These are phyloP conservation scores for Rhinella marina DNA, from an alignment of 2,797 vertebrate species.

Conservation along the genomic window DNA sequence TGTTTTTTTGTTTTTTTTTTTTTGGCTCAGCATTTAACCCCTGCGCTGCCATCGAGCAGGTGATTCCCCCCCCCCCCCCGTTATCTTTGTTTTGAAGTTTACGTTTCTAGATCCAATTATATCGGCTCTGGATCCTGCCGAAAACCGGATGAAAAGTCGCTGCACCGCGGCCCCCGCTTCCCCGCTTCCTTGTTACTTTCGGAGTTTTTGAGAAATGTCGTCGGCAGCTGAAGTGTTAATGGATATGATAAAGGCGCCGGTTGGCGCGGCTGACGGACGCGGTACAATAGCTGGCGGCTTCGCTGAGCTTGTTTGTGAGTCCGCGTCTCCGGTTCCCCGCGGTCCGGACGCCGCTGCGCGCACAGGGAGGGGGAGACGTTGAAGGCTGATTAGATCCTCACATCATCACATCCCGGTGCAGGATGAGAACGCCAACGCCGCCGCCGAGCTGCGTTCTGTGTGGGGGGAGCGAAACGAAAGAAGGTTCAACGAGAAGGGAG, in stretches of 20 bases:
- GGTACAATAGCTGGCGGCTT: conserved; percentile 38
- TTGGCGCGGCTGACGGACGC: not conserved
- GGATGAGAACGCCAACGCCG: conserved; percentile 64
- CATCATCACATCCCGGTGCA: conserved; percentile 70
- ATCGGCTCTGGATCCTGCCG: not conserved
- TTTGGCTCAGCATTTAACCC: conserved; percentile 52
- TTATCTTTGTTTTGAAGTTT: conserved; percentile 33
- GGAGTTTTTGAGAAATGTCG: not conserved
- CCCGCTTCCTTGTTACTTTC: too few species aligned
- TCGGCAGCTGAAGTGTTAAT: not conserved
- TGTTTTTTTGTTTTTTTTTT: conserved; percentile 52
- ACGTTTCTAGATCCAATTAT: conserved; percentile 35
- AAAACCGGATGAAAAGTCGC: not conserved
- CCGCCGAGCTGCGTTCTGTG: conserved; percentile 67
- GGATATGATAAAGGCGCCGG: not conserved
- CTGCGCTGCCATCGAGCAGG: not conserved
- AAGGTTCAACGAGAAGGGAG: too few species aligned
- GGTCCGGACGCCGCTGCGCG: conserved; percentile 70
- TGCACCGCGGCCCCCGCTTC: not conserved
- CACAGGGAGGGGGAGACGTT: conserved; percentile 70
- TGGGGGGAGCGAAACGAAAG: conserved; percentile 62
- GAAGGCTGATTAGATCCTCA: conserved; percentile 71
- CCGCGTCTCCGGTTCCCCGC: not conserved
- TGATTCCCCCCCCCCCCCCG: not conserved
- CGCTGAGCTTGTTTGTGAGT: not conserved